Base-by-base conservation (phyloP, 2,113 vertebrate genomes). In the Silurus meridionalis region DNA sequence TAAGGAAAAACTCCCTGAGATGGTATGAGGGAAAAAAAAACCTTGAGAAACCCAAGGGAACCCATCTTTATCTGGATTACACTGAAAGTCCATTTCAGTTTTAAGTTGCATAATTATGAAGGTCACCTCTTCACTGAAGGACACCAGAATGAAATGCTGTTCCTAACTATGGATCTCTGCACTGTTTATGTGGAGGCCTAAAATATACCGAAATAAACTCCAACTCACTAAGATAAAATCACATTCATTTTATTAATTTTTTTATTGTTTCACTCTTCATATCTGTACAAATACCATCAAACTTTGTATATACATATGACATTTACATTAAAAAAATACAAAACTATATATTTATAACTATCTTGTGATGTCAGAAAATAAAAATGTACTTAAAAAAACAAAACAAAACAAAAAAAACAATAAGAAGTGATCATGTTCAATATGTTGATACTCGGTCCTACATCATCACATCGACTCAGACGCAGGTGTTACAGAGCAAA, bases 291-390 rank as follows among this genome's bases (percentile, higher is more conserved):
- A 99, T 99, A 98, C 96, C 96, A 97, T 98, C 97, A 98, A 98
- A 99, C 96, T 97, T 98, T 96, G 96, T 99, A 99, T 99, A 96
- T 99, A 99, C 98, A 99, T 97, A 97, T 96, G 96, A 98, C 97
- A 99, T 99, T 98, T 99, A 99, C 98, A 99, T 99, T 82, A 98
- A 97, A 99, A 99, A 97, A 99, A 98, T 99, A 99, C 97, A 99
- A 98, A 99, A 99, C 98, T 99, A 99, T 99, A 98, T 99, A 98
- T 99, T 97, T 98, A 95, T 93, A 97, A 98, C 97, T 97, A 96
- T 98, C 95, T 97, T 96, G 93, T 96, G 97, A 97, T 97, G 96
- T 96, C 97, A 96, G 94, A 97, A 97, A 94, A 97, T 95, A 96
- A 96, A 94, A 96, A 96, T 95, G 94, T 94, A 96, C 94, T 96